Conservation (phyloP, 2,888 invertebrate species). For the Ochlodes sylvanus region DNA sequence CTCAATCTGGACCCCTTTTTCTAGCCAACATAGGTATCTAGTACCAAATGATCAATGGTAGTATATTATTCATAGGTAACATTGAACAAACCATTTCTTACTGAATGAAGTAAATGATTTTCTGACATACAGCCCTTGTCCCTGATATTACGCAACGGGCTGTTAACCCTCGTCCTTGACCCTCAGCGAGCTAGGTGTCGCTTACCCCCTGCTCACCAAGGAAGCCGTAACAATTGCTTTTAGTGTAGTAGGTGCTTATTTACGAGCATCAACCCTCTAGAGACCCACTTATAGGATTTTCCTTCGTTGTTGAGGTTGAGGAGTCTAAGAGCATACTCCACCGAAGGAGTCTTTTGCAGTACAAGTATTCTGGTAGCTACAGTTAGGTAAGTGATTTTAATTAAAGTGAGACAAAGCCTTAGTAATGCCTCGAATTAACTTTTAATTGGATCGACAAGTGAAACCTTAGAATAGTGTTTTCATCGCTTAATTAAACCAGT, state of each 20-base stretch:
- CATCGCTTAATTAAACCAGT: too few relatives aligned
- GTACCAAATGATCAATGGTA: too few relatives aligned
- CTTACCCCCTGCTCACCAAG: slow-evolving; percentile 47
- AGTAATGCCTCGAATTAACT: background rate
- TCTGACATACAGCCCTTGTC: background rate
- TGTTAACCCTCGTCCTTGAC: slow-evolving; percentile 53
- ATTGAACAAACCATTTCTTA: background rate
- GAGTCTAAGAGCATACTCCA: too few relatives aligned
- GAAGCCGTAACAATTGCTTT: slow-evolving; percentile 60
- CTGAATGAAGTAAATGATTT: background rate
- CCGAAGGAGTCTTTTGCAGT: too few relatives aligned
- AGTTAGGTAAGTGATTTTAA: background rate
- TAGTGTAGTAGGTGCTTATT: too few relatives aligned
- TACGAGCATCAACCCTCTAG: too few relatives aligned
- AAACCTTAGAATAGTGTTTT: background rate
- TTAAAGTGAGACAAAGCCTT: background rate
- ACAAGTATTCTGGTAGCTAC: too few relatives aligned
- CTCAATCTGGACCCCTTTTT: too few relatives aligned
- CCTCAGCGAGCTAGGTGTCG: slow-evolving; percentile 45
- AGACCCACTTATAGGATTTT: too few relatives aligned
- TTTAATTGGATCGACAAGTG: background rate
- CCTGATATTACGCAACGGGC: slow-evolving; percentile 21
- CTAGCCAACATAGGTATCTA: too few relatives aligned
- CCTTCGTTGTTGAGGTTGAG: too few relatives aligned
- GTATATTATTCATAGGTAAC: too few relatives aligned